Conservation (phyloP, 2,797 vertebrate species). For the Tokudaia muenninki region DNA sequence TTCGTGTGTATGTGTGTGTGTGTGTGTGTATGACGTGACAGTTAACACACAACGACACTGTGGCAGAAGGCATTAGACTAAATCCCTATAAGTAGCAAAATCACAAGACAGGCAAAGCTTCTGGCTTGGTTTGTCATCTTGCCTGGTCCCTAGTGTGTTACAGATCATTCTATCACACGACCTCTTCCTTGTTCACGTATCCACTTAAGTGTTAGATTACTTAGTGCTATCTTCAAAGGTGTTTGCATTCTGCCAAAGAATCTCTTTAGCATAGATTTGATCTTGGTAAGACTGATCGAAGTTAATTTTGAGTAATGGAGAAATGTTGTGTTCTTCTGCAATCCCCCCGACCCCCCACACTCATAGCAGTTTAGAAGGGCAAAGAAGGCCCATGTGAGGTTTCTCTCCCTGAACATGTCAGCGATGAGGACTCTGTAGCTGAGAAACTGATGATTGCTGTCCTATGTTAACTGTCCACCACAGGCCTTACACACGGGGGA, state of each 20-base stretch:
- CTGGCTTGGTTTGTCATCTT: rapidly evolving
- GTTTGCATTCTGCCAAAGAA: slow-evolving; percentile 1
- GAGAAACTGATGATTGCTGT: background rate
- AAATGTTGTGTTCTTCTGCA: background rate
- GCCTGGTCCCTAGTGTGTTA: background rate
- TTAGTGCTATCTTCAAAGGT: background rate
- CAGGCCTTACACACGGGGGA: background rate
- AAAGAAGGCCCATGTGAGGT: background rate
- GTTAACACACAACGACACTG: background rate
- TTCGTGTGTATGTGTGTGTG: background rate
- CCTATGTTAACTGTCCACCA: background rate
- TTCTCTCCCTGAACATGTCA: background rate
- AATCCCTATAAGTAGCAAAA: rapidly evolving
- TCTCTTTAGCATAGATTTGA: background rate
- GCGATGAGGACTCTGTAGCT: background rate
- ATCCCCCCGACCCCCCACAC: too few species aligned
- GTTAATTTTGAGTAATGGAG: background rate
- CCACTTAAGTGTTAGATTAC: background rate
- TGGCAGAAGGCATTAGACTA: background rate
- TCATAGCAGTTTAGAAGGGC: background rate
- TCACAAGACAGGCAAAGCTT: background rate
- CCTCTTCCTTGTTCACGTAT: background rate
- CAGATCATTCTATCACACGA: background rate
- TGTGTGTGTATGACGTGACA: background rate
- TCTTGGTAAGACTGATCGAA: background rate